Conservation (phyloP, 2,113 vertebrate species). For the Neogobius melanostomus region DNA sequence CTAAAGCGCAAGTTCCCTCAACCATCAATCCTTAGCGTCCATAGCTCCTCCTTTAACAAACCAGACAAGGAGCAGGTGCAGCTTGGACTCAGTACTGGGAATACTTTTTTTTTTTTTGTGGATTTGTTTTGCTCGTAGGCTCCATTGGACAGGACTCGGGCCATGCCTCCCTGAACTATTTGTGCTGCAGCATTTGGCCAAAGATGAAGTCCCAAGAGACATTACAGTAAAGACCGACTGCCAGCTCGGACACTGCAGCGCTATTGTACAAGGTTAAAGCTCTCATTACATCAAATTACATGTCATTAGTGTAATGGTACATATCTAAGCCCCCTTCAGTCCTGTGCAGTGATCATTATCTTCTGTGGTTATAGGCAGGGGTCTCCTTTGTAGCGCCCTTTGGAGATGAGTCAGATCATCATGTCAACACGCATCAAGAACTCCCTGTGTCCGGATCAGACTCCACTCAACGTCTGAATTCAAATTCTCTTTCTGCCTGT, state of each 20-base stretch:
- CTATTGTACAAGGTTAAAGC: constrained; percentile 26
- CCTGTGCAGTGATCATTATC: constrained; percentile 24
- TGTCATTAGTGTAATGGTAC: constrained; percentile 33
- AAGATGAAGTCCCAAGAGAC: background rate
- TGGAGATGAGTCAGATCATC: constrained; percentile 27
- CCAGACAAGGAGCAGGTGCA: too few relatives aligned
- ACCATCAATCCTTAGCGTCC: too few relatives aligned
- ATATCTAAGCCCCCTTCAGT: background rate
- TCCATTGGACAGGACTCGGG: too few relatives aligned
- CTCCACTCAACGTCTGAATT: constrained; percentile 35
- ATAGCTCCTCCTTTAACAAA: too few relatives aligned
- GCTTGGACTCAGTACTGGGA: too few relatives aligned
- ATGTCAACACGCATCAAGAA: constrained; percentile 44
- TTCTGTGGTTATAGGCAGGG: constrained; percentile 10
- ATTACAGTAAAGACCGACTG: constrained; percentile 18
- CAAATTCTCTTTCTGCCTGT: constrained; percentile 37
- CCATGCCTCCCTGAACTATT: too few relatives aligned
- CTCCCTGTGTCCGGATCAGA: constrained; percentile 42
- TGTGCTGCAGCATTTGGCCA: too few relatives aligned
- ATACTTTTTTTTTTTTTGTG: too few relatives aligned
- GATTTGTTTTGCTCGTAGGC: too few relatives aligned
- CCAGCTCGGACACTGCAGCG: constrained; percentile 18
- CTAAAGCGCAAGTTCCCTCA: too few relatives aligned
- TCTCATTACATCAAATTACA: constrained; percentile 31
- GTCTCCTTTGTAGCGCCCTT: constrained; percentile 4